Percentiles rank a stretch among this genome's conserved stretches.
Evolutionary conservation across 2,797 vertebrate species (phyloP).

Genomic region (Fistularia commersonii): DNA sequence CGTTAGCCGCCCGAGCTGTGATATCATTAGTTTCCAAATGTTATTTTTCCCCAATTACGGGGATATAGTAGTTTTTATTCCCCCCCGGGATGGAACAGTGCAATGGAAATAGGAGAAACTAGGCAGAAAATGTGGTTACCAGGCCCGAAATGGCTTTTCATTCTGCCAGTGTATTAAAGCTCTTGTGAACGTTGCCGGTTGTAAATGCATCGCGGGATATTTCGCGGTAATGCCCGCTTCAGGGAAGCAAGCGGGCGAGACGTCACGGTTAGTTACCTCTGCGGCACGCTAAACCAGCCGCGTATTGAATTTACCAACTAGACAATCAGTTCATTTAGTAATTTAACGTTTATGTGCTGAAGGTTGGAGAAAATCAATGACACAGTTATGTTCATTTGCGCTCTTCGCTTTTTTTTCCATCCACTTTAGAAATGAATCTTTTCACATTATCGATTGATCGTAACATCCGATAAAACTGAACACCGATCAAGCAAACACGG

Average conservation of each 20-base stretch:
- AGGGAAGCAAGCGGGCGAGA: conserved; percentile 6
- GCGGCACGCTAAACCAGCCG: conserved; percentile 6
- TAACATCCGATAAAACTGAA: conserved; percentile 29
- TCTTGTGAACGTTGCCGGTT: too few relatives aligned
- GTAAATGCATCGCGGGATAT: too few relatives aligned
- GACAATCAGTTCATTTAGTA: conserved; percentile 28
- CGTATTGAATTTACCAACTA: conserved; percentile 28
- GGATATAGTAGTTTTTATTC: conserved; percentile 29
- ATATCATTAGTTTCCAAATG: too few relatives aligned
- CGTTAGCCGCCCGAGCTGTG: too few relatives aligned
- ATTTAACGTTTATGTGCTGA: conserved; percentile 22
- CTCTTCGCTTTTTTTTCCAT: background rate
- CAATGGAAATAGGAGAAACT: conserved; percentile 12
- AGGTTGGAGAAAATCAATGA: conserved; percentile 20
- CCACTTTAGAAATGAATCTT: conserved; percentile 7
- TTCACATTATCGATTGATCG: conserved; percentile 32
- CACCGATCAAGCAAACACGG: conserved; percentile 17
- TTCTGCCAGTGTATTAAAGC: too few relatives aligned
- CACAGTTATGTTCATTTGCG: background rate
- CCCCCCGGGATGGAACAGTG: conserved; percentile 6
- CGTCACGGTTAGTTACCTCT: conserved; percentile 19
- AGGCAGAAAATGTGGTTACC: background rate
- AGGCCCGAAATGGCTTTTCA: too few relatives aligned
- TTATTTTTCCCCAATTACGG: too few relatives aligned
- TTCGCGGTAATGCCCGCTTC: too few relatives aligned